Conservation (phyloP, 2,888 invertebrate genomes). For the Brenthis daphne region DNA sequence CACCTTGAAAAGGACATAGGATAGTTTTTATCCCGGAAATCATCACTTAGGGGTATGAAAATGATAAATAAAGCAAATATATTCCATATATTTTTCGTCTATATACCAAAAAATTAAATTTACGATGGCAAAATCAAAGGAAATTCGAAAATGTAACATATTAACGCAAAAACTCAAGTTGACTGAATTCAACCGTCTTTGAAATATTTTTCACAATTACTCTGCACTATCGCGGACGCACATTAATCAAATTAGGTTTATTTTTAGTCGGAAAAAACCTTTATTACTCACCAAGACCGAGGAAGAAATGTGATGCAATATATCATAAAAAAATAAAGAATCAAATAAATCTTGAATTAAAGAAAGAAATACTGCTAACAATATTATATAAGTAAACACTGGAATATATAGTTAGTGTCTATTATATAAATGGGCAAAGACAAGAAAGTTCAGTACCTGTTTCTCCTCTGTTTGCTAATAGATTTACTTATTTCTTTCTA, state of each 20-base stretch:
- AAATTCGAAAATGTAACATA: background rate
- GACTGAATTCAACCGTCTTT: background rate
- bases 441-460: too few relatives aligned
- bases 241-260: slow-evolving; percentile 29
- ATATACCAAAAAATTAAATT: background rate
- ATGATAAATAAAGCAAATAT: too few relatives aligned
- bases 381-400: too few relatives aligned
- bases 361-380: too few relatives aligned
- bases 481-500: too few relatives aligned
- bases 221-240: slow-evolving; percentile 12
- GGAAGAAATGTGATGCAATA: background rate
- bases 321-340: background rate
- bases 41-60: too few relatives aligned
- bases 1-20: too few relatives aligned
- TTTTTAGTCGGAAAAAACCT: background rate
- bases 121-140: background rate
- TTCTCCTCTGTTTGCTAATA: too few relatives aligned
- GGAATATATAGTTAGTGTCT: too few relatives aligned
- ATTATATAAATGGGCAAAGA: too few relatives aligned
- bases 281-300: background rate
- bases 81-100: background rate
- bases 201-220: slow-evolving; percentile 26
- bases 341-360: too few relatives aligned
- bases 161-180: slow-evolving; percentile 3
- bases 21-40: too few relatives aligned